phyloP scores from a whole-genome alignment of 2,888 invertebrate species.

The Timema cristinae region DNA sequence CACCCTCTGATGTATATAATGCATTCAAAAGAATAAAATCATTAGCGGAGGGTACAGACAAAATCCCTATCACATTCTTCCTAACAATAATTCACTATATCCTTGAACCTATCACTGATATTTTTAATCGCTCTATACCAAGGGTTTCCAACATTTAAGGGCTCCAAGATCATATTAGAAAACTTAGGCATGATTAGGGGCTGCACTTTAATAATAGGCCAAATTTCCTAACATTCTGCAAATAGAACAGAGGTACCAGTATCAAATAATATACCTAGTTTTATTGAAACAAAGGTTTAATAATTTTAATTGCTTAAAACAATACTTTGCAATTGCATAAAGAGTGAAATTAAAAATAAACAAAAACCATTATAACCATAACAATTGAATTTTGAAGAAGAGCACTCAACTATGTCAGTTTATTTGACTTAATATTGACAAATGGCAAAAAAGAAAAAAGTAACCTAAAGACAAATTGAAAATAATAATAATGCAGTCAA shows the following conservation, averaged over 20 bases:
- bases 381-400: neutral
- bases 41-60: too few species aligned
- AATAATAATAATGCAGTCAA: too few species aligned
- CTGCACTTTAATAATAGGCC: neutral
- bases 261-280: neutral
- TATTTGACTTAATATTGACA: neutral
- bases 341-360: neutral
- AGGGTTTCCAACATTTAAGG: constrained; percentile 1
- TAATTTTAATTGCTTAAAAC: neutral
- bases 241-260: neutral
- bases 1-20: too few species aligned
- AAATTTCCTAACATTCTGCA: neutral
- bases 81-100: too few species aligned
- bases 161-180: neutral
- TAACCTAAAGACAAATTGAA: constrained; percentile 24
- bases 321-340: too few species aligned
- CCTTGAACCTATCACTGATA: too few species aligned
- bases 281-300: neutral
- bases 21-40: too few species aligned
- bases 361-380: neutral
- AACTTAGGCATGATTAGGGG: neutral
- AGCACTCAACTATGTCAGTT: neutral
- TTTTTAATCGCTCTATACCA: neutral
- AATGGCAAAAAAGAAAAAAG: neutral
- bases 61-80: too few species aligned